These are phyloP conservation scores for Leuciscus waleckii DNA, from an alignment of 2,797 vertebrate species.

Conservation along the genomic window DNA sequence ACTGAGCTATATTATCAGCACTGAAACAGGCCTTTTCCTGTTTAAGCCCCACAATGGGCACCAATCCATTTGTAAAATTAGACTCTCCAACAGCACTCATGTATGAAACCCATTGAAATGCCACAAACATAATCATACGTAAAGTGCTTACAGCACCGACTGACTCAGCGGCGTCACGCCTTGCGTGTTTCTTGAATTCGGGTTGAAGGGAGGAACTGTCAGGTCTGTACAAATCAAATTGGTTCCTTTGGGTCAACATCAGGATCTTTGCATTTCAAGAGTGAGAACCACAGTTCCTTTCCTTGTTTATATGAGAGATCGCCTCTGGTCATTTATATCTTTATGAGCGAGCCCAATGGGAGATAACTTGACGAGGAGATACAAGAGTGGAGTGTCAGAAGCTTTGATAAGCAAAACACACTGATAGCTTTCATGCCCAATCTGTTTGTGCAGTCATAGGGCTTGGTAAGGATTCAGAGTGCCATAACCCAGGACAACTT, in stretches of 20 bases:
- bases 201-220: constrained; percentile 38
- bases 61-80: constrained; percentile 81
- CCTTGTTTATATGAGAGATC: constrained; percentile 7
- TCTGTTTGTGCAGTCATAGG: constrained; percentile 20
- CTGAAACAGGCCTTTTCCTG: constrained; percentile 80
- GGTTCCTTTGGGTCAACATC: constrained; percentile 12
- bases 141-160: constrained; percentile 78
- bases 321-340: constrained; percentile 39
- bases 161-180: constrained; percentile 56
- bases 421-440: constrained; percentile 18
- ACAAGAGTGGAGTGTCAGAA: neutral
- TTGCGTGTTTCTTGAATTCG: constrained; percentile 18
- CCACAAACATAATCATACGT: constrained; percentile 74
- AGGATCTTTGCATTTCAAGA: constrained; percentile 14
- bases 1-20: constrained; percentile 80
- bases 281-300: neutral
- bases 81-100: constrained; percentile 75
- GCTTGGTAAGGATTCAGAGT: neutral
- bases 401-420: constrained; percentile 26
- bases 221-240: constrained; percentile 35
- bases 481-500: neutral
- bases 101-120: constrained; percentile 77
- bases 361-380: constrained; percentile 15
- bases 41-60: constrained; percentile 77
- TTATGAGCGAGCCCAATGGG: constrained; percentile 17